Conservation (phyloP, 2,888 invertebrate species). For the Nysson spinosus region DNA sequence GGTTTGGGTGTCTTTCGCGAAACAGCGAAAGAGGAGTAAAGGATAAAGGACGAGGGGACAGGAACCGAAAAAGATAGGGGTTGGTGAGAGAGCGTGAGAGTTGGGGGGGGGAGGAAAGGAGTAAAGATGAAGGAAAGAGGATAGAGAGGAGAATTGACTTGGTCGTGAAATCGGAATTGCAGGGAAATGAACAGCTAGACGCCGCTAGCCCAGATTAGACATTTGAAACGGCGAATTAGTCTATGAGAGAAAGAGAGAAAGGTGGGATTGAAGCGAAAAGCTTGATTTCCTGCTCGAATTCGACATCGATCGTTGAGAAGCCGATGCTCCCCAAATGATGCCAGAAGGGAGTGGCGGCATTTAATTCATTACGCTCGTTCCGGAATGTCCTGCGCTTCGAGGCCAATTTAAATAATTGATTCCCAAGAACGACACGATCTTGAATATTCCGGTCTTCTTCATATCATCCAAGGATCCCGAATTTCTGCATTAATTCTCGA, state of each 20-base stretch:
- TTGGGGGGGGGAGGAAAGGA: constrained; percentile 3
- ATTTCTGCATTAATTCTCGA: constrained; percentile 8
- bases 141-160: constrained; percentile 51
- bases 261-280: constrained; percentile 16
- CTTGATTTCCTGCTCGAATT: constrained; percentile 36
- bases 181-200: constrained; percentile 58
- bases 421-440: constrained; percentile 42
- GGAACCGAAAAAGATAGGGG: constrained; percentile 25
- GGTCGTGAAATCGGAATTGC: constrained; percentile 63
- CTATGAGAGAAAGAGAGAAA: constrained; percentile 1
- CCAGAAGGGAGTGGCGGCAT: constrained; percentile 41
- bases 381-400: constrained; percentile 28
- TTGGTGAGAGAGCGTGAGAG: constrained; percentile 8
- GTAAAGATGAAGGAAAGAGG: constrained; percentile 5
- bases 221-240: constrained; percentile 41
- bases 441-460: constrained; percentile 26
- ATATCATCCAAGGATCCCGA: neutral
- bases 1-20: constrained; percentile 35
- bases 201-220: constrained; percentile 54
- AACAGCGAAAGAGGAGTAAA: constrained; percentile 57
- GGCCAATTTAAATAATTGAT: constrained; percentile 57
- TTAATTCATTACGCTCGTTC: constrained; percentile 55
- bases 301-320: constrained; percentile 30
- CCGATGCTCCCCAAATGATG: constrained; percentile 33
- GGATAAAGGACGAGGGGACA: too few species aligned